Evolutionary conservation across 1,140 invertebrate species (phyloP).

Genomic region (Micrasema minimum): DNA sequence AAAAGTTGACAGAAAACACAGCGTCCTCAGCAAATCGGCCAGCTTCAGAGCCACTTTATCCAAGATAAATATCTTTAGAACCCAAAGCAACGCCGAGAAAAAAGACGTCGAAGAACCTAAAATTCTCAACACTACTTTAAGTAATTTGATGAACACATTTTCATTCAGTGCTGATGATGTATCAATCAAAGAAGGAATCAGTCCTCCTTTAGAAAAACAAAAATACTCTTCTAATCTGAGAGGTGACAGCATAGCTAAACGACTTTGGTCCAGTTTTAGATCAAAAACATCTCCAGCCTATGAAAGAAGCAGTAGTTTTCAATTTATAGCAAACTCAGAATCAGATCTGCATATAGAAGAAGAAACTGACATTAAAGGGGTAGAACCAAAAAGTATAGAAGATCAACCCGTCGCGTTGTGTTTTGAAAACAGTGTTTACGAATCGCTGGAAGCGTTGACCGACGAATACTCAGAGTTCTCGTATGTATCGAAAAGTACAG

Average conservation of each 20-base stretch:
- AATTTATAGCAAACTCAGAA: constrained; percentile 1
- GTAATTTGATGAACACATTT: constrained; percentile 10
- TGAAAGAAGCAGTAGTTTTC: constrained; percentile 16
- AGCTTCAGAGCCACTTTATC: constrained; percentile 35
- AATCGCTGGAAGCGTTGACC: constrained; percentile 10
- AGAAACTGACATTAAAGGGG: not conserved
- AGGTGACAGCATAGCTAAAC: constrained; percentile 3
- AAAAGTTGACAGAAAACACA: not conserved
- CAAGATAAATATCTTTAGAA: constrained; percentile 31
- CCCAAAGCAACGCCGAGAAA: not conserved
- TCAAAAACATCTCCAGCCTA: not conserved
- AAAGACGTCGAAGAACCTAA: not conserved
- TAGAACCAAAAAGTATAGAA: not conserved
- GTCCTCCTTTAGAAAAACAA: not conserved
- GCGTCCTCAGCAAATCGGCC: constrained; percentile 14
- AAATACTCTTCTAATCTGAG: not conserved
- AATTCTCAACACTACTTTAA: constrained; percentile 9
- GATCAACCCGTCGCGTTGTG: not conserved
- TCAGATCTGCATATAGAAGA: not conserved
- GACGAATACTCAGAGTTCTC: constrained; percentile 14
- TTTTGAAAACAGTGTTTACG: constrained; percentile 19
- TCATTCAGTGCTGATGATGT: constrained; percentile 11
- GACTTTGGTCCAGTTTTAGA: constrained; percentile 6
- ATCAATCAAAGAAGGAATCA: not conserved
- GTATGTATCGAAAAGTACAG: constrained; percentile 13